Conservation (phyloP, 1,140 invertebrate genomes). For the Neodiprion pinetum region DNA sequence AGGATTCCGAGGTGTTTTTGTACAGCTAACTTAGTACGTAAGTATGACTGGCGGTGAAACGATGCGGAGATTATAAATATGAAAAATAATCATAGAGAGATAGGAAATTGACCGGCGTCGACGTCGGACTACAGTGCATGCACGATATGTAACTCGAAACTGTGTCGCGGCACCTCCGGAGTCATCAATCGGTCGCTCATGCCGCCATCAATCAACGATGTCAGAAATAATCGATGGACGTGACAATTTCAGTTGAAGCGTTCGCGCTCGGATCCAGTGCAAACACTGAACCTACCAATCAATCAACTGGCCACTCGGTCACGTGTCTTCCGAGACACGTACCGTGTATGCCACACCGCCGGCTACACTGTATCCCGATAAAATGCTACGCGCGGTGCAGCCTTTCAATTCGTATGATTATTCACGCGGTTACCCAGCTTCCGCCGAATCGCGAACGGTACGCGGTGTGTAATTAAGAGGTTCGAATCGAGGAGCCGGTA, state of each 20-base stretch:
- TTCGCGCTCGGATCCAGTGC: conserved; percentile 37
- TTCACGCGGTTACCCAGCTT: too few relatives aligned
- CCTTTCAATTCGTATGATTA: too few relatives aligned
- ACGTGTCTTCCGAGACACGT: conserved; percentile 31
- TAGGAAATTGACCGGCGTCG: not conserved
- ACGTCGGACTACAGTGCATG: too few relatives aligned
- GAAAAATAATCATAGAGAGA: not conserved
- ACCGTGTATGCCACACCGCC: not conserved
- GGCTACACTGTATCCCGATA: not conserved
- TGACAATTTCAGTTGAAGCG: conserved; percentile 49
- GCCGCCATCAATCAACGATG: conserved; percentile 49
- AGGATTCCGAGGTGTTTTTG: not conserved
- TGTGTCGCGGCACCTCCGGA: not conserved
- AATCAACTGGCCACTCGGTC: conserved; percentile 42
- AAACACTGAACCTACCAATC: conserved; percentile 44
- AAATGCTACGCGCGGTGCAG: too few relatives aligned
- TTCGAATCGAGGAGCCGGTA: too few relatives aligned
- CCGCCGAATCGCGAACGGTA: too few relatives aligned
- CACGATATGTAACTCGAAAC: not conserved
- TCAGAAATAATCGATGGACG: conserved; percentile 55
- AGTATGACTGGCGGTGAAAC: too few relatives aligned
- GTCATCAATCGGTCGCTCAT: conserved; percentile 36
- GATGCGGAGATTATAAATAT: not conserved
- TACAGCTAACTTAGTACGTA: too few relatives aligned
- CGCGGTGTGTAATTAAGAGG: too few relatives aligned